phyloP scores from a whole-genome alignment of 2,797 vertebrate genomes.

The Streptopelia turtur region DNA sequence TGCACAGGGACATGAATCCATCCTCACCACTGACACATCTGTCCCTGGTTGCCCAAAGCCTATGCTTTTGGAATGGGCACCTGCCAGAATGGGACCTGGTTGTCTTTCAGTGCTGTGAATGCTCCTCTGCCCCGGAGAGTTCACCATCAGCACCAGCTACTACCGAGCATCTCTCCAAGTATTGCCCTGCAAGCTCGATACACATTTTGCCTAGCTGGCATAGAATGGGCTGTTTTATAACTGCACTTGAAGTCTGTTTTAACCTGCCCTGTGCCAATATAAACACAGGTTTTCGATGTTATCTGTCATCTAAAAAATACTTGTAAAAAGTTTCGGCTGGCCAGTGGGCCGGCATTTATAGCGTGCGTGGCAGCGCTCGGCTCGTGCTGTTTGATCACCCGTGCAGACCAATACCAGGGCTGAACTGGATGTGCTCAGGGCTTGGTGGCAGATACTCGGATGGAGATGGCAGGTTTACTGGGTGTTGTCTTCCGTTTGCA shows the following conservation, averaged over 20 bases:
- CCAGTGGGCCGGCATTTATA: background rate
- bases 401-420: background rate
- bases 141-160: background rate
- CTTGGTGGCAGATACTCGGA: background rate
- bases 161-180: background rate
- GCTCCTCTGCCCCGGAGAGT: background rate
- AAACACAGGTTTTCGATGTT: constrained; percentile 15
- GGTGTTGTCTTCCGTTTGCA: rapidly evolving
- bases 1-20: background rate
- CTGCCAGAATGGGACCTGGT: background rate
- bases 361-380: rapidly evolving
- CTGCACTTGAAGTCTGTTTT: background rate
- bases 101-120: background rate
- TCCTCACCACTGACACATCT: rapidly evolving
- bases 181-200: background rate
- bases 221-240: background rate
- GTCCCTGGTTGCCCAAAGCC: background rate
- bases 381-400: background rate
- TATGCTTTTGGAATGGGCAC: background rate
- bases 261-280: background rate
- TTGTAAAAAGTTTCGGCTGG: background rate
- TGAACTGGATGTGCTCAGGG: constrained; percentile 11
- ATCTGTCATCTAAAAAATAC: background rate
- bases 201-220: background rate
- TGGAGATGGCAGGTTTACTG: background rate